Percentiles rank a stretch among this genome's conserved stretches.
Conservation (phyloP, 1,140 invertebrate species). For the Charaxes varanes region DNA sequence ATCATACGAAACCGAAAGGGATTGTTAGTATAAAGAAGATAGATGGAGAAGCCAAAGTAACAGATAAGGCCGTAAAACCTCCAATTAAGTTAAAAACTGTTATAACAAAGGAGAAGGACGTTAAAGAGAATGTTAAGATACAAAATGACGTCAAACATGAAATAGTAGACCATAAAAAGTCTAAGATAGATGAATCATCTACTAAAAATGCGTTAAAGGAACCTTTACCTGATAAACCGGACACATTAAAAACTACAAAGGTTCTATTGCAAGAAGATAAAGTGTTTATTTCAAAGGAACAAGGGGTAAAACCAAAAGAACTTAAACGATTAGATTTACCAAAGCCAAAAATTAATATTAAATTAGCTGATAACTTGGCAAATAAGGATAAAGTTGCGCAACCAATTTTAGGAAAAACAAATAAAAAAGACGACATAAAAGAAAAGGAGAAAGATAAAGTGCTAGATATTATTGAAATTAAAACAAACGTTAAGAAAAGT, state of each 20-base stretch:
- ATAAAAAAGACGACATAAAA: conserved; percentile 4
- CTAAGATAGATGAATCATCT: conserved; percentile 9
- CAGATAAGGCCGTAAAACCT: conserved; percentile 5
- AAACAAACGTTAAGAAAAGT: conserved; percentile 3
- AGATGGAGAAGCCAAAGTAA: not conserved
- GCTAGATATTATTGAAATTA: conserved; percentile 3
- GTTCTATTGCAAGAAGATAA: conserved; percentile 10
- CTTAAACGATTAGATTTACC: conserved; percentile 3
- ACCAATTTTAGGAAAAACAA: conserved; percentile 6
- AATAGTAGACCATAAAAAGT: conserved; percentile 5
- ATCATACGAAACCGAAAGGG: conserved; percentile 7
- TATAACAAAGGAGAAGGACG: conserved; percentile 4
- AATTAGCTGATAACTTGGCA: not conserved
- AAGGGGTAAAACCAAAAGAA: not conserved
- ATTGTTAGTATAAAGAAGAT: conserved; percentile 11
- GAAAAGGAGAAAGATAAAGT: conserved; percentile 6
- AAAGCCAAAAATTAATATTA: conserved; percentile 1
- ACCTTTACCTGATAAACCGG: conserved; percentile 4
- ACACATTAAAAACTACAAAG: conserved; percentile 11
- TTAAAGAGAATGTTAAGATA: conserved; percentile 1
- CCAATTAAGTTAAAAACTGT: conserved; percentile 9
- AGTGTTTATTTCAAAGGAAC: too few relatives aligned
- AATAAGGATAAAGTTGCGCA: conserved; percentile 10
- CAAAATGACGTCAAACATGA: conserved; percentile 1
- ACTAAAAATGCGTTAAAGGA: conserved; percentile 7